A percentile compares a stretch with the other conserved stretches of the same genome.
phyloP scores from a whole-genome alignment of 2,113 vertebrate genomes.

The Sebastes schlegelii region DNA sequence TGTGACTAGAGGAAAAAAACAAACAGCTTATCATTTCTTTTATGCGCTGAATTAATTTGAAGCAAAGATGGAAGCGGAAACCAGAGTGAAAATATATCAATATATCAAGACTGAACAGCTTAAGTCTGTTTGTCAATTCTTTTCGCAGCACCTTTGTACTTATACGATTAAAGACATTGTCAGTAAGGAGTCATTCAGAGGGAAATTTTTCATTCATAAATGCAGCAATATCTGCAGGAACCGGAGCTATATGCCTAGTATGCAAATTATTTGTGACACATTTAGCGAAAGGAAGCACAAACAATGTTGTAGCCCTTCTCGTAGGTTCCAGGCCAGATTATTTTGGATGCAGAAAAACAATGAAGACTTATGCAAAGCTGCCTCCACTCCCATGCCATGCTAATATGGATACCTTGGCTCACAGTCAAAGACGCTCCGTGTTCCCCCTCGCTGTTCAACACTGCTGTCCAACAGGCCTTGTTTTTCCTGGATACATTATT shows the following conservation, averaged over 20 bases:
- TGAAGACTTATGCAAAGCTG: conserved; percentile 31
- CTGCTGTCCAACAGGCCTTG: conserved; percentile 41
- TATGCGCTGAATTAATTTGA: not conserved
- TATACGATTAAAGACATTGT: not conserved
- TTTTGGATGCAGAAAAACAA: conserved; percentile 30
- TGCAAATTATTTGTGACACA: not conserved
- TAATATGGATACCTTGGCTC: conserved; percentile 53
- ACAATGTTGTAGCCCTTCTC: not conserved
- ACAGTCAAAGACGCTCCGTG: conserved; percentile 26
- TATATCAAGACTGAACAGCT: not conserved
- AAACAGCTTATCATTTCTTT: conserved; percentile 16
- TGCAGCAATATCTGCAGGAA: not conserved
- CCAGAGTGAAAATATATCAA: not conserved
- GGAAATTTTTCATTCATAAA: not conserved
- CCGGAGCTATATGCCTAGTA: conserved; percentile 3
- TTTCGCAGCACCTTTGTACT: not conserved
- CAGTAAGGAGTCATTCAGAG: not conserved
- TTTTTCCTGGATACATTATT: conserved; percentile 67
- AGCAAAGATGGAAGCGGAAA: conserved; percentile 7
- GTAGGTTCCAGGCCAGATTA: conserved; percentile 6
- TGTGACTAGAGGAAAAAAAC: not conserved
- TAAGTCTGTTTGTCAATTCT: not conserved
- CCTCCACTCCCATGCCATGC: not conserved
- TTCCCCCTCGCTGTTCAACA: conserved; percentile 37
- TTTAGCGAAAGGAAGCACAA: not conserved